Base-by-base conservation (phyloP, 1,140 invertebrate species). In the Parasteatoda tepidariorum region DNA sequence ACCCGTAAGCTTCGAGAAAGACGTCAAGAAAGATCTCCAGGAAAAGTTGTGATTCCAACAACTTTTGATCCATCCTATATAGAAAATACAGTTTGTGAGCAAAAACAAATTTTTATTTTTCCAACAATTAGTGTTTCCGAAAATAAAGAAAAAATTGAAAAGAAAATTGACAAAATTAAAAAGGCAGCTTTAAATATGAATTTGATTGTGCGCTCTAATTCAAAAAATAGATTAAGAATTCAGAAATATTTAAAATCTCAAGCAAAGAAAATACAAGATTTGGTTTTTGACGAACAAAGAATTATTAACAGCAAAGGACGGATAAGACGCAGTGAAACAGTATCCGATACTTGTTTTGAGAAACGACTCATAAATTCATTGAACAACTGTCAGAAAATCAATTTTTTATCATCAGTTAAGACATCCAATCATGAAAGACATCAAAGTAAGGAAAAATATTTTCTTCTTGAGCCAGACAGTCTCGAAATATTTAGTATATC, bases 61-160 rank as follows among this genome's bases (percentile, higher is more conserved):
- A 83, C 34, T 0, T 83, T 83, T 33, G 79, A 83, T 15, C 68
- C 79, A 2, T n/a, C 31, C 0, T 33, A 7, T 6, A 2, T 30
- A 18, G 22, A 26, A 33, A 9, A 13, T 22, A 33, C 15, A 64
- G 30, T 13, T n/a, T 5, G 24, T 13, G 64, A 64, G 15, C 59
- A 30, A 41, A 73, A 73, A 24, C 26, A 71, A 15, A 59, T 70
- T 11, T 41, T 64, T 15, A 18, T 73, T 3, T 83, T 83, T 31
- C 68, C 79, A 28, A 73, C 79, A 24, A 62, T 83, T 13, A 73
- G 67, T 55, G 79, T 83, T 28, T 71, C 79, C n/a, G 79, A 73
- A 83, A 83, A 83, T 24, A 83, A 66, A 33, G 57, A 83, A 64
- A 83, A 83, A 26, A 83, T 83, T 26, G 67, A 83, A 33, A 83